A percentile compares a stretch with the other conserved stretches of the same genome.
Conservation (phyloP, 2,113 vertebrate genomes). For the Enhydra lutris region DNA sequence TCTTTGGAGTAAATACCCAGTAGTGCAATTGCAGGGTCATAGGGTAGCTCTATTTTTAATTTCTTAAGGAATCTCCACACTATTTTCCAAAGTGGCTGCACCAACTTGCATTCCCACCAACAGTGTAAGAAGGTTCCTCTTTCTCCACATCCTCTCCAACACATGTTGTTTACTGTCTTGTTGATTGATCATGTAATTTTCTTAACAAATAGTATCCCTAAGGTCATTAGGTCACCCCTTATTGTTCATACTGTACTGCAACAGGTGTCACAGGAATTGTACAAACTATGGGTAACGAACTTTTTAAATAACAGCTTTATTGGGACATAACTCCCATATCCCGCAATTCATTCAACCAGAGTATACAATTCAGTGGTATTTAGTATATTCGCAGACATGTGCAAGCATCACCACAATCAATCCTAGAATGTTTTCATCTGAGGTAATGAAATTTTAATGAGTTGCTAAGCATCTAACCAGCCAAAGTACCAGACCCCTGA, state of each 20-base stretch:
- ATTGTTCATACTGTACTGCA: neutral
- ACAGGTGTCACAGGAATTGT: neutral
- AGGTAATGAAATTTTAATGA: slow-evolving; percentile 14
- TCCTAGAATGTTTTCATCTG: neutral
- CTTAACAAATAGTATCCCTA: neutral
- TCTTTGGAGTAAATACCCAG: too few relatives aligned
- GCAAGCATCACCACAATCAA: neutral
- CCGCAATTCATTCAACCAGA: neutral
- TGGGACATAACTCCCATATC: neutral
- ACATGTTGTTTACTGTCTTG: too few relatives aligned
- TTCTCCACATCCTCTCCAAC: too few relatives aligned
- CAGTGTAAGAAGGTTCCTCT: too few relatives aligned
- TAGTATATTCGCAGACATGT: neutral
- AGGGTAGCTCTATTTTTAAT: too few relatives aligned
- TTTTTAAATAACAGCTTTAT: neutral
- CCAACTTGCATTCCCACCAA: too few relatives aligned
- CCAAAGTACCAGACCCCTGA: slow-evolving; percentile 8
- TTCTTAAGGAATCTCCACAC: too few relatives aligned
- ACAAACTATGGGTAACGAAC: neutral
- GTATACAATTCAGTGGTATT: neutral
- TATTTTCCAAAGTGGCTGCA: too few relatives aligned
- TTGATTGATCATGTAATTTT: neutral
- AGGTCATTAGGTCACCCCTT: neutral
- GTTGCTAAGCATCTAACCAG: neutral
- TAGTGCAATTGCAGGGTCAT: too few relatives aligned